Percentiles rank a stretch among this genome's conserved stretches.
Conservation (phyloP, 2,797 vertebrate species). For the Characodon lateralis region DNA sequence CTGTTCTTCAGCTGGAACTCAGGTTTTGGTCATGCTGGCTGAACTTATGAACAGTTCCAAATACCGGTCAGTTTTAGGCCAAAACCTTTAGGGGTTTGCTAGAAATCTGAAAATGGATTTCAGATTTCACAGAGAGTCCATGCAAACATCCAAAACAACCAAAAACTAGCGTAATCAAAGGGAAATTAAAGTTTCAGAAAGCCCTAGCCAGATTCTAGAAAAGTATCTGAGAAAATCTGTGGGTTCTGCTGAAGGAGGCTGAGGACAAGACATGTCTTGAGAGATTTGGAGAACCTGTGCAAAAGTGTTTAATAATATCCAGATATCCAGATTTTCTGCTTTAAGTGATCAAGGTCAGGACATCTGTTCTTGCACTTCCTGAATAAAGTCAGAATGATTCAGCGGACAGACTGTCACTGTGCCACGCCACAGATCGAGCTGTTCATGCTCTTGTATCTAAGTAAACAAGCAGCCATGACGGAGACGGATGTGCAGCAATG, state of each 20-base stretch:
- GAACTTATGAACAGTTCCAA: not conserved
- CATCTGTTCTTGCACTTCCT: not conserved
- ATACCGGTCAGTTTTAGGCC: not conserved
- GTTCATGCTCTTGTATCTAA: conserved; percentile 19
- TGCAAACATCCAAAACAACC: not conserved
- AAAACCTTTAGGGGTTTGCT: not conserved
- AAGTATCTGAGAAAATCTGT: no score
- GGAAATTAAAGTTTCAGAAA: no score
- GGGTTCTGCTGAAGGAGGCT: no score
- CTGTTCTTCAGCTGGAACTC: not conserved
- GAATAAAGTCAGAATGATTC: conserved; percentile 10
- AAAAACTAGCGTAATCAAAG: not conserved
- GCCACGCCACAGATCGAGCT: conserved; percentile 1
- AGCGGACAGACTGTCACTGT: conserved; percentile 6
- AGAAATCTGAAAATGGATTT: not conserved
- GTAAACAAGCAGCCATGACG: conserved; percentile 27
- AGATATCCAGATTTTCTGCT: not conserved
- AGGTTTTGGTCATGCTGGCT: no score
- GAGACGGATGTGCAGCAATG: conserved; percentile 33
- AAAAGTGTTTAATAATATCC: no score
- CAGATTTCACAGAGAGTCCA: not conserved
- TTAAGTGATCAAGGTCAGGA: not conserved
- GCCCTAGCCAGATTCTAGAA: no score
- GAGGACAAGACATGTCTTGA: no score
- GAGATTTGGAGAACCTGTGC: no score